phyloP scores from a whole-genome alignment of 1,140 invertebrate genomes.

The Zaprionus davidi region DNA sequence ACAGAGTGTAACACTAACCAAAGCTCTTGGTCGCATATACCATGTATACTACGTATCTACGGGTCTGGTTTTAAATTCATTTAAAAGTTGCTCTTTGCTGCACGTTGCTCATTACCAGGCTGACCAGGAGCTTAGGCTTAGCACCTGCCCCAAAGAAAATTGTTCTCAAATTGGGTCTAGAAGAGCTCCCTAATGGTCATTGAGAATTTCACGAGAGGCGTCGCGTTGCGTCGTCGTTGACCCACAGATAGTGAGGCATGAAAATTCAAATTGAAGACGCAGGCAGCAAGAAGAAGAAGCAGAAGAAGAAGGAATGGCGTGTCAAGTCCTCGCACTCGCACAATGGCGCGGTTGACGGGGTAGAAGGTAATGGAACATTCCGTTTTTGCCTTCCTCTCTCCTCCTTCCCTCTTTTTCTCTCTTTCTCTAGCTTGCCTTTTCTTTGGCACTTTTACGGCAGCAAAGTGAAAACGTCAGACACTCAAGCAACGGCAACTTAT shows the following conservation, averaged over 20 bases:
- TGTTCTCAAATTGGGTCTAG: constrained; percentile 58
- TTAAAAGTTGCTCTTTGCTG: constrained; percentile 55
- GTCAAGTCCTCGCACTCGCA: constrained; percentile 40
- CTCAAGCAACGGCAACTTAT: constrained; percentile 70
- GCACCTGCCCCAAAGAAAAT: constrained; percentile 61
- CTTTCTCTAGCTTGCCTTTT: constrained; percentile 9
- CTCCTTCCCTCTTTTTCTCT: not conserved
- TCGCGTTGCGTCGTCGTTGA: constrained; percentile 40
- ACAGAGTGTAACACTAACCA: constrained; percentile 2
- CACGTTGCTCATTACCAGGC: constrained; percentile 31
- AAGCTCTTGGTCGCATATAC: constrained; percentile 25
- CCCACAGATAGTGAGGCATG: constrained; percentile 50
- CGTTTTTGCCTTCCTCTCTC: not conserved
- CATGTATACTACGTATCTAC: not conserved
- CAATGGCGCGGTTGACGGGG: constrained; percentile 27
- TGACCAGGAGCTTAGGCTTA: constrained; percentile 41
- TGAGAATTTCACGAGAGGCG: constrained; percentile 40
- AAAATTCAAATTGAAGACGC: constrained; percentile 49
- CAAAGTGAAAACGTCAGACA: constrained; percentile 76
- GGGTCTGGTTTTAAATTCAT: constrained; percentile 66
- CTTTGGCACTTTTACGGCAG: constrained; percentile 70
- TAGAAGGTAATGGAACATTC: constrained; percentile 27
- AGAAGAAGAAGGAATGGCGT: constrained; percentile 1
- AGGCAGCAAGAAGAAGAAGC: not conserved
- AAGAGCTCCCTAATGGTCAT: constrained; percentile 62